Conservation (phyloP, 2,888 invertebrate species). For the Zaprionus bogoriensis region DNA sequence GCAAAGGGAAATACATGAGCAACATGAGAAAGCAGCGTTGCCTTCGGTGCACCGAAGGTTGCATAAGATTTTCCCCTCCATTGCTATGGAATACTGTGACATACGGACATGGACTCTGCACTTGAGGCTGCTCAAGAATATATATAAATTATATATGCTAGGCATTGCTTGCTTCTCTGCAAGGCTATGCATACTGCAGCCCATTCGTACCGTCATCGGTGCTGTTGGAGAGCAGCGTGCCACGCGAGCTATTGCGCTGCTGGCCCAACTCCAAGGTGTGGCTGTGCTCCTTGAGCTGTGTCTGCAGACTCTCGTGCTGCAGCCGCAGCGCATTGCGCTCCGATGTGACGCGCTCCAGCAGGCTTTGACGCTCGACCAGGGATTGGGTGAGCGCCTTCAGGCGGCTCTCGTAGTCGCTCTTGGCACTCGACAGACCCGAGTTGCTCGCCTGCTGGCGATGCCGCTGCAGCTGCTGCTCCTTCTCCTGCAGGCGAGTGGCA, state of each 20-base stretch:
- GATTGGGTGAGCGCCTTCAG: conserved; percentile 89
- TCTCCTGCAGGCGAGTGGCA: conserved; percentile 74
- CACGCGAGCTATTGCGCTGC: conserved; percentile 37
- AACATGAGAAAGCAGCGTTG: no score
- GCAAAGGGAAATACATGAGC: no score
- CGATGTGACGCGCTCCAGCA: conserved; percentile 91
- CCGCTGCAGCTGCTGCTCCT: conserved; percentile 78
- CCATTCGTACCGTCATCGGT: conserved; percentile 87
- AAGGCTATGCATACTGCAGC: no score
- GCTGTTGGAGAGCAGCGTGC: conserved; percentile 85
- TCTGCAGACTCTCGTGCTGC: conserved; percentile 87
- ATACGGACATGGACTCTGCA: no score
- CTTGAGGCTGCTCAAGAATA: no score
- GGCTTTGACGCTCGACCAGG: conserved; percentile 92
- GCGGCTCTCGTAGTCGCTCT: conserved; percentile 71
- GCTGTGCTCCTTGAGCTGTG: conserved; percentile 85
- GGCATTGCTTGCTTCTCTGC: no score
- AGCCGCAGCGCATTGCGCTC: conserved; percentile 93
- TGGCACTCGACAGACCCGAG: conserved; percentile 69
- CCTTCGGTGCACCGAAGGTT: no score
- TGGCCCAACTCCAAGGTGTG: conserved; percentile 73
- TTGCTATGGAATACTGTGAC: no score
- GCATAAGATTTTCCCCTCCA: no score
- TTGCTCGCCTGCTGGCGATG: conserved; percentile 43
- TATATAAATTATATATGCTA: no score